These are phyloP conservation scores for Holothuria leucospilota DNA, from an alignment of 53 echinoderm and acorn worm species.

Conservation along the genomic window DNA sequence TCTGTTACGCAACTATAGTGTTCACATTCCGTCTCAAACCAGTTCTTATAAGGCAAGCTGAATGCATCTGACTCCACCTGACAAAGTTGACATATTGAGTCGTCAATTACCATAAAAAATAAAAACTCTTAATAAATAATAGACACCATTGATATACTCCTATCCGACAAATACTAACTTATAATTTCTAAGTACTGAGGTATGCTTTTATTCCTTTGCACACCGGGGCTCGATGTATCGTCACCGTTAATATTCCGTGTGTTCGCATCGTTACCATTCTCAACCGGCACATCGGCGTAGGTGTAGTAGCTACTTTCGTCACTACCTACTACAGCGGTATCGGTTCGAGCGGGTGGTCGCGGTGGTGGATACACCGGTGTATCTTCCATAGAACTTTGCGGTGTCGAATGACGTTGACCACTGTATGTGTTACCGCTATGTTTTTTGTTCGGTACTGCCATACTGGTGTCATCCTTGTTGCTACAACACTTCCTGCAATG, in stretches of 20 bases:
- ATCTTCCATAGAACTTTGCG: not conserved
- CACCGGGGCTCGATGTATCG: not conserved
- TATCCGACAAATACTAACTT: not conserved
- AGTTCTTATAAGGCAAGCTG: too few species aligned
- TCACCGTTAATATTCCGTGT: not conserved
- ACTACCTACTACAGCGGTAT: conserved; percentile 20
- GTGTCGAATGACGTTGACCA: not conserved
- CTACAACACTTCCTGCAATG: not conserved
- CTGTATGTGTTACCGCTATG: conserved; percentile 7
- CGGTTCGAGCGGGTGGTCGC: conserved; percentile 23
- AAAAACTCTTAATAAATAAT: too few species aligned
- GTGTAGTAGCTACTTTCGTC: conserved; percentile 13
- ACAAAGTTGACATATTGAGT: too few species aligned
- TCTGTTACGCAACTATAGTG: too few species aligned
- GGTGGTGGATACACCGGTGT: conserved; percentile 12
- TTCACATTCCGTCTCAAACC: too few species aligned
- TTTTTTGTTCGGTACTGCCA: conserved; percentile 5
- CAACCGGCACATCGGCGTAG: conserved; percentile 28
- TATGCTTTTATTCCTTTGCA: conserved; percentile 1
- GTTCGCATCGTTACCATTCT: not conserved
- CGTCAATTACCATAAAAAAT: too few species aligned
- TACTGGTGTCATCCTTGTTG: not conserved
- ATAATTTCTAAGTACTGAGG: conserved; percentile 27
- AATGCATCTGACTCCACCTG: too few species aligned
- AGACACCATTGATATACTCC: too few species aligned